These are phyloP conservation scores for Tychaedon coryphoeus DNA, from an alignment of 2,113 vertebrate species.

Conservation along the genomic window DNA sequence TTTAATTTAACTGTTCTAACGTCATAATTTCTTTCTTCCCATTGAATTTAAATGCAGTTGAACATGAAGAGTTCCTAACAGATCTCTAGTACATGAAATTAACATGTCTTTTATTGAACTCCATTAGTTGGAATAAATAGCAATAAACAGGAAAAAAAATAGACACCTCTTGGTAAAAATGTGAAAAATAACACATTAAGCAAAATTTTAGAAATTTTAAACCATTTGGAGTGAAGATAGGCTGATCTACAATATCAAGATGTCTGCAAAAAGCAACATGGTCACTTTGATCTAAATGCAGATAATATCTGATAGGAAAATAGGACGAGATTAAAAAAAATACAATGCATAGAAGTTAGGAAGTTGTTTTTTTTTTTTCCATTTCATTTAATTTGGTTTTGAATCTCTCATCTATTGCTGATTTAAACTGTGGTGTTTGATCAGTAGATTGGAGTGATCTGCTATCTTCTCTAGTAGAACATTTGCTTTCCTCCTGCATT, in stretches of 20 bases:
- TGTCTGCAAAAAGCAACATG: background rate
- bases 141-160: background rate
- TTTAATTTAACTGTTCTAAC: too few species aligned
- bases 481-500: background rate
- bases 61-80: background rate
- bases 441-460: background rate
- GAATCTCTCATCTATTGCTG: background rate
- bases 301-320: background rate
- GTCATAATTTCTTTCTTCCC: background rate
- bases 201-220: background rate
- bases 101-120: background rate
- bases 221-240: background rate
- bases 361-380: background rate
- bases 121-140: background rate
- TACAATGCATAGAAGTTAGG: background rate
- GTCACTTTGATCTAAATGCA: background rate
- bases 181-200: background rate
- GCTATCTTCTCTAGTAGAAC: background rate
- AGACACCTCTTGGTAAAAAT: background rate
- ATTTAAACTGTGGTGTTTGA: background rate
- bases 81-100: background rate
- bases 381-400: background rate
- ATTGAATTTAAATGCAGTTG: background rate
- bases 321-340: background rate
- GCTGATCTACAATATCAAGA: background rate